A percentile compares a stretch with the other conserved stretches of the same genome.
Evolutionary conservation across 1,140 invertebrate species (phyloP).

Genomic region (Delia radicum): DNA sequence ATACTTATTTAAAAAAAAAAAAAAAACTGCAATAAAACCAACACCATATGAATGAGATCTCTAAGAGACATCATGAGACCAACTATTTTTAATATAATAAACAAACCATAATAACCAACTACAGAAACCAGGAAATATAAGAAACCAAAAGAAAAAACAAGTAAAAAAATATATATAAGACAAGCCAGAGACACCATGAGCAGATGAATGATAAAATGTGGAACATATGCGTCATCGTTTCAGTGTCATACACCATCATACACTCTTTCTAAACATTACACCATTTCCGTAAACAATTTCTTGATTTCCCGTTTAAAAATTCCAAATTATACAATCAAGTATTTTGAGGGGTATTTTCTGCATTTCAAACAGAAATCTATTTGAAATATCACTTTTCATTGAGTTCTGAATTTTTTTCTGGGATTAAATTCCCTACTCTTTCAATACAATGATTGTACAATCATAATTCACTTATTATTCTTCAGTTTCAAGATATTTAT

Average conservation of each 20-base stretch:
- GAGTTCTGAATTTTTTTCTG: too few species aligned
- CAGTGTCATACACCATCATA: conserved; percentile 7
- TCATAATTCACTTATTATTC: too few species aligned
- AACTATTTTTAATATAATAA: background rate
- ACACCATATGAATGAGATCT: background rate
- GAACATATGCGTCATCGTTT: conserved; percentile 13
- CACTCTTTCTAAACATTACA: background rate
- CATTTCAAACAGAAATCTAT: too few species aligned
- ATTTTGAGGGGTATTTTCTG: too few species aligned
- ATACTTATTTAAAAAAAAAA: background rate
- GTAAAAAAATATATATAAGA: background rate
- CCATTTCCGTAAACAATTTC: background rate
- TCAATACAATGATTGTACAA: too few species aligned
- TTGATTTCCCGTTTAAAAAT: too few species aligned
- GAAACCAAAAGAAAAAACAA: background rate
- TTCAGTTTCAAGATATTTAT: too few species aligned
- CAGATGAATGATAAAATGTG: conserved; percentile 22
- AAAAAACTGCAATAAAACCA: background rate
- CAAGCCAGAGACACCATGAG: background rate
- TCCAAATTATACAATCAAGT: too few species aligned
- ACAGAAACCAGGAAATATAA: background rate
- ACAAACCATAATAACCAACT: background rate
- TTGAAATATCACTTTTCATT: too few species aligned
- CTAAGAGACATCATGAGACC: background rate
- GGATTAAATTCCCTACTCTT: too few species aligned